Evolutionary conservation across 2,113 vertebrate species (phyloP).

Genomic region (Macquaria australasica): DNA sequence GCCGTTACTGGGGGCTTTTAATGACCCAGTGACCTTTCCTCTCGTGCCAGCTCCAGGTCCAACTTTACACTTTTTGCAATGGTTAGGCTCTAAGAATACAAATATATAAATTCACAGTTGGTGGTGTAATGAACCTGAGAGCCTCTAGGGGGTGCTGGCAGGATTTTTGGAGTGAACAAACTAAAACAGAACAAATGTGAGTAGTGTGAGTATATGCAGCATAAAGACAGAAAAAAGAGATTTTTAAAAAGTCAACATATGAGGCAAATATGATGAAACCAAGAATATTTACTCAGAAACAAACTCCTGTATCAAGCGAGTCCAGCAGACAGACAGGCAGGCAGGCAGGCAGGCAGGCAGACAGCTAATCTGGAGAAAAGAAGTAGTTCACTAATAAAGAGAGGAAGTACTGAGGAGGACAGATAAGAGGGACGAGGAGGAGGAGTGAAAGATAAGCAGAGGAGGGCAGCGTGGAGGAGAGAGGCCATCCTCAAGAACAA

Average conservation of each 20-base stretch:
- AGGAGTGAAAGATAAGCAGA: conserved; percentile 47
- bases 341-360: neutral
- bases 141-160: neutral
- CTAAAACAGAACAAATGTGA: neutral
- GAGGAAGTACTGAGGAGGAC: conserved; percentile 31
- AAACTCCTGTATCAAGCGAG: neutral
- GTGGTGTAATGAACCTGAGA: neutral
- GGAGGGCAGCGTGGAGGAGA: conserved; percentile 33
- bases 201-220: no score
- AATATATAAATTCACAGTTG: neutral
- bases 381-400: conserved; percentile 27
- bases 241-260: neutral
- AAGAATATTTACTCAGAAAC: conserved; percentile 1
- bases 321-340: conserved; percentile 1
- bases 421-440: conserved; percentile 44
- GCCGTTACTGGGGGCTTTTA: no score
- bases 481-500: conserved; percentile 62
- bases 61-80: neutral
- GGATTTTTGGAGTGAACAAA: neutral
- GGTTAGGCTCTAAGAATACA: neutral
- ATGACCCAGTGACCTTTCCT: no score
- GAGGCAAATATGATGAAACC: neutral
- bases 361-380: conserved; percentile 25
- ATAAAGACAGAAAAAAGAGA: neutral
- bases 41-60: no score